Evolutionary conservation across 2,888 invertebrate species (phyloP).

Genomic region (Macrosoma leucophasiata): DNA sequence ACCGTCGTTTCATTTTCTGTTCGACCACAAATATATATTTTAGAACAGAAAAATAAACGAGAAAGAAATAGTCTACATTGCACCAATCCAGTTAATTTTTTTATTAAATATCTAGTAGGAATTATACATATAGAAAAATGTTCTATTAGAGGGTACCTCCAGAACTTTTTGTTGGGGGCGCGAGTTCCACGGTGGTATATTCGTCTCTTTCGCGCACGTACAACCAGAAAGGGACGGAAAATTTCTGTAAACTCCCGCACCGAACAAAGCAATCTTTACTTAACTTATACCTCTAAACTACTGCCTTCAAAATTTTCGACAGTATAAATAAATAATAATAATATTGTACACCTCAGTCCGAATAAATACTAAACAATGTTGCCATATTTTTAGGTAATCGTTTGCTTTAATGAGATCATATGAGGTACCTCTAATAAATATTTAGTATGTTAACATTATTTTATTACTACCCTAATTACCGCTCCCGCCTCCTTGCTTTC

Average conservation of each 20-base stretch:
- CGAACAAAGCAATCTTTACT: conserved; percentile 9
- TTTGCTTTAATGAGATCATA: conserved; percentile 34
- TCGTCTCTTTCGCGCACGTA: not conserved
- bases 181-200: conserved; percentile 14
- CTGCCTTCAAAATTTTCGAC: conserved; percentile 12
- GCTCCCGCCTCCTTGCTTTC: conserved; percentile 19
- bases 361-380: conserved; percentile 20
- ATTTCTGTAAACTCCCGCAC: not conserved
- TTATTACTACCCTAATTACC: conserved; percentile 9
- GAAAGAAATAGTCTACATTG: conserved; percentile 46
- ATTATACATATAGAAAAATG: conserved; percentile 12
- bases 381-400: conserved; percentile 20
- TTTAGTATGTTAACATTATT: conserved; percentile 6
- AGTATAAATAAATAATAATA: conserved; percentile 16
- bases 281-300: conserved; percentile 2
- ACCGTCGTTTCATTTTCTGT: conserved; percentile 20
- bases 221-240: conserved; percentile 3
- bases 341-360: conserved; percentile 11
- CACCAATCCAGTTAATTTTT: conserved; percentile 49
- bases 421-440: conserved; percentile 29
- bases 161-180: conserved; percentile 1
- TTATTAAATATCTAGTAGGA: conserved; percentile 30
- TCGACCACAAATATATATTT: conserved; percentile 5
- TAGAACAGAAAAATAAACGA: conserved; percentile 3
- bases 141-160: conserved; percentile 10